These are phyloP conservation scores for Anthoscopus minutus DNA, from an alignment of 2,113 vertebrate genomes.

Conservation along the genomic window DNA sequence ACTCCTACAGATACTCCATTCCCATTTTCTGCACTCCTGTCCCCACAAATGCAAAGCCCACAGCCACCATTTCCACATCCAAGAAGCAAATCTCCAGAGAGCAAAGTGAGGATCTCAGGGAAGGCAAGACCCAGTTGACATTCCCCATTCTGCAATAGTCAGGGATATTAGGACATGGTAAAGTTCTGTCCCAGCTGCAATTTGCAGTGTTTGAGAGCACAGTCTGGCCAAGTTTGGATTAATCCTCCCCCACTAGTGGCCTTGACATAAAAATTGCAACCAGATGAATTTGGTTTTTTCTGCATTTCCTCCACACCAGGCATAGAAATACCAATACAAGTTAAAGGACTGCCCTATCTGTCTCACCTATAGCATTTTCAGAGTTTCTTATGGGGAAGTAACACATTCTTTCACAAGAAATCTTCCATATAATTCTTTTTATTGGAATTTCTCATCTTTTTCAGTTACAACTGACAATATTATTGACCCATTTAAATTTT, in stretches of 20 bases:
- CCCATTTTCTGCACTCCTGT: not conserved
- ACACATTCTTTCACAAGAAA: not conserved
- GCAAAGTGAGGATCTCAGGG: not conserved
- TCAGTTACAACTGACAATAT: not conserved
- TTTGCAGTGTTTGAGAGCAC: not conserved
- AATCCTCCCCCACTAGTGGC: not conserved
- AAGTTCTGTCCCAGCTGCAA: not conserved
- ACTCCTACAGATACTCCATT: not conserved
- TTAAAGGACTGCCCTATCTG: not conserved
- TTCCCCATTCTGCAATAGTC: not conserved
- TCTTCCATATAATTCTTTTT: not conserved
- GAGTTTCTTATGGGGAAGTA: not conserved
- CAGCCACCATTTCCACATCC: not conserved
- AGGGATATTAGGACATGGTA: not conserved
- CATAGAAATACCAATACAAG: not conserved
- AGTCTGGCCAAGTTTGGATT: not conserved
- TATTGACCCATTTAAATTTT: not conserved
- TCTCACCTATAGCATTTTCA: not conserved
- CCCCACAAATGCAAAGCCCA: not conserved
- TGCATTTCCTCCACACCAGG: accelerated
- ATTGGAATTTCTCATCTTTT: not conserved
- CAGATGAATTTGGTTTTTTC: not conserved
- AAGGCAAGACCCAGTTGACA: not conserved
- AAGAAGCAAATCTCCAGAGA: not conserved
- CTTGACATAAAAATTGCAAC: not conserved